Evolutionary conservation across 2,113 vertebrate genomes (phyloP).

Genomic region (Martes martes): DNA sequence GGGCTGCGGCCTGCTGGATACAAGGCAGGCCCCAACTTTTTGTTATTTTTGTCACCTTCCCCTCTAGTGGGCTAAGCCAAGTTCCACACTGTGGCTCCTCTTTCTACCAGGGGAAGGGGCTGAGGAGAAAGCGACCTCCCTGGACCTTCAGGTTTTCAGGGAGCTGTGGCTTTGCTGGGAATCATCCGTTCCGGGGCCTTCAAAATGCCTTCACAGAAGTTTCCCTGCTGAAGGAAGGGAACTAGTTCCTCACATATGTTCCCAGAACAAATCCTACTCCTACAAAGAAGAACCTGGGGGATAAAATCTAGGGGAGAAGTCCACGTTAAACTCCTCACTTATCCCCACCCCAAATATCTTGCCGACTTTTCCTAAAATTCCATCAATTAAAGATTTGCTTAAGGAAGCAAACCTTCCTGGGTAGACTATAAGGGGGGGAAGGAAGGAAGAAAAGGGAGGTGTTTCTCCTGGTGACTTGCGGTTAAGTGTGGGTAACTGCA

Average conservation of each 20-base stretch:
- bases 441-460: background rate
- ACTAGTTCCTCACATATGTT: background rate
- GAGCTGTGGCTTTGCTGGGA: background rate
- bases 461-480: background rate
- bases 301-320: background rate
- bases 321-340: background rate
- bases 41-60: background rate
- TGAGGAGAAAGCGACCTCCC: background rate
- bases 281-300: background rate
- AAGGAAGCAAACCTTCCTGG: background rate
- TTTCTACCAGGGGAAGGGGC: no score
- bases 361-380: background rate
- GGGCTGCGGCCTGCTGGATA: slow-evolving; percentile 74
- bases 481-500: background rate
- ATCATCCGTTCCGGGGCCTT: background rate
- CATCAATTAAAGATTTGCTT: background rate
- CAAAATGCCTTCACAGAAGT: background rate
- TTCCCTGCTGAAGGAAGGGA: background rate
- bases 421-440: background rate
- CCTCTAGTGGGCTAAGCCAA: background rate
- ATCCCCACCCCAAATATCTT: background rate
- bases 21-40: background rate
- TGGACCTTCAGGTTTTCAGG: background rate
- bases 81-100: background rate
- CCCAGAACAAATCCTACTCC: background rate